A percentile compares a stretch with the other conserved stretches of the same genome.
phyloP scores from a whole-genome alignment of 2,797 vertebrate genomes.

The Erpetoichthys calabaricus region DNA sequence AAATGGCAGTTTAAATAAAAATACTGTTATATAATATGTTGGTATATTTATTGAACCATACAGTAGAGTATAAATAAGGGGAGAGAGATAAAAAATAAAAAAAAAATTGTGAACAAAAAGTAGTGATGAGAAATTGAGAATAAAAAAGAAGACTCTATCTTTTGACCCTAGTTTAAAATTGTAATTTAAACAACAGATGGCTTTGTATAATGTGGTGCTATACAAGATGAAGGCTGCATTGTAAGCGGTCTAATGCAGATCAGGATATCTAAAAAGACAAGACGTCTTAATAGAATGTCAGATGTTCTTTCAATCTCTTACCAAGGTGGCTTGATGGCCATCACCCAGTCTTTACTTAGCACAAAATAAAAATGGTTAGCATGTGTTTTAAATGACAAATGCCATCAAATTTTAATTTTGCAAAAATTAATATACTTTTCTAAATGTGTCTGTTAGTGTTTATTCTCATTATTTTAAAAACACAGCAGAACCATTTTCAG shows the following conservation, averaged over 20 bases:
- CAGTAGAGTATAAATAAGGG: no score
- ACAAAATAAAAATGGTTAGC: conserved; percentile 16
- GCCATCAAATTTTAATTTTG: no score
- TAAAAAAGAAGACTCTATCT: neutral
- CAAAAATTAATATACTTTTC: no score
- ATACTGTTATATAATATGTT: no score
- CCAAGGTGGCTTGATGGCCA: neutral
- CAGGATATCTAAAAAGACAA: neutral
- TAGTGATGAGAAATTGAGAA: neutral
- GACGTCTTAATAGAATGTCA: conserved; percentile 7
- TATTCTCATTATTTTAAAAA: no score
- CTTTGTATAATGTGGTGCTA: neutral
- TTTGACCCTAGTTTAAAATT: neutral
- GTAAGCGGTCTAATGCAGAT: neutral
- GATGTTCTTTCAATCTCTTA: neutral
- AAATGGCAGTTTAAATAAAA: no score
- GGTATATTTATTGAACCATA: no score
- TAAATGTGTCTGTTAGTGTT: no score
- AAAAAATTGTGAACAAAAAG: neutral
- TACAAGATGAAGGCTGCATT: conserved; percentile 5
- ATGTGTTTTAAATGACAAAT: no score
- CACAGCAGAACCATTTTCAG: no score
- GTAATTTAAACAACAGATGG: neutral
- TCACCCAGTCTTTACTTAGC: conserved; percentile 23
- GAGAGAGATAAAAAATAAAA: neutral